Percentiles rank a stretch among this genome's conserved stretches.
phyloP scores from a whole-genome alignment of 1,140 invertebrate genomes.

The Leptopilina clavipes region DNA sequence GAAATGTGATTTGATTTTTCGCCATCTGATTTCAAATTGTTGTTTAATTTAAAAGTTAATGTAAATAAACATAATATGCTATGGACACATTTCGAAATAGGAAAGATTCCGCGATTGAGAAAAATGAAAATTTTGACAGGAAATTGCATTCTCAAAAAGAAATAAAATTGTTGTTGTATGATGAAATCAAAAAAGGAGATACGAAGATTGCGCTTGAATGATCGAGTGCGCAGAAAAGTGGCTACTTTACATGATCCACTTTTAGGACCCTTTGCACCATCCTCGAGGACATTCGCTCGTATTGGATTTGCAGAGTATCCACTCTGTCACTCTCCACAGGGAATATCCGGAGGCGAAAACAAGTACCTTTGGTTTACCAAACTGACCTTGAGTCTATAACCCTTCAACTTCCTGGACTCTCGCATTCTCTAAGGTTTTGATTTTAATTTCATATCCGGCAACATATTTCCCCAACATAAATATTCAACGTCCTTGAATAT shows the following conservation, averaged over 20 bases:
- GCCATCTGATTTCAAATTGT: neutral
- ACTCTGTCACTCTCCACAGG: conserved; percentile 34
- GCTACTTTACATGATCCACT: conserved; percentile 54
- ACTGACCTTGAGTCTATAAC: conserved; percentile 43
- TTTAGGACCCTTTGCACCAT: conserved; percentile 46
- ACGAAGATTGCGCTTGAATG: conserved; percentile 41
- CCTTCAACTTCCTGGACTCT: conserved; percentile 45
- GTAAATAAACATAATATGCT: too few relatives aligned
- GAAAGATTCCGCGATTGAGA: too few relatives aligned
- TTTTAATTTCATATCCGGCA: conserved; percentile 5
- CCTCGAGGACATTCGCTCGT: conserved; percentile 46
- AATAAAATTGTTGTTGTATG: neutral
- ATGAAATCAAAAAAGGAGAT: neutral
- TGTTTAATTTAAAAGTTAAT: neutral
- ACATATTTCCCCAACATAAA: neutral
- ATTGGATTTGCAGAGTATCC: conserved; percentile 48
- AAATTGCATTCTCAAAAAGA: too few relatives aligned
- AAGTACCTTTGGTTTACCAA: conserved; percentile 43
- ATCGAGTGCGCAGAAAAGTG: conserved; percentile 50
- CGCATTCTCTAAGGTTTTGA: conserved; percentile 23
- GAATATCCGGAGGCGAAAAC: conserved; percentile 24
- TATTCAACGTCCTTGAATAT: neutral
- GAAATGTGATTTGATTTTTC: conserved; percentile 16
- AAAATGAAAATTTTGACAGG: too few relatives aligned
- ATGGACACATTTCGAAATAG: too few relatives aligned